phyloP scores from a whole-genome alignment of 2,888 invertebrate genomes.

The Steromphala cineraria region DNA sequence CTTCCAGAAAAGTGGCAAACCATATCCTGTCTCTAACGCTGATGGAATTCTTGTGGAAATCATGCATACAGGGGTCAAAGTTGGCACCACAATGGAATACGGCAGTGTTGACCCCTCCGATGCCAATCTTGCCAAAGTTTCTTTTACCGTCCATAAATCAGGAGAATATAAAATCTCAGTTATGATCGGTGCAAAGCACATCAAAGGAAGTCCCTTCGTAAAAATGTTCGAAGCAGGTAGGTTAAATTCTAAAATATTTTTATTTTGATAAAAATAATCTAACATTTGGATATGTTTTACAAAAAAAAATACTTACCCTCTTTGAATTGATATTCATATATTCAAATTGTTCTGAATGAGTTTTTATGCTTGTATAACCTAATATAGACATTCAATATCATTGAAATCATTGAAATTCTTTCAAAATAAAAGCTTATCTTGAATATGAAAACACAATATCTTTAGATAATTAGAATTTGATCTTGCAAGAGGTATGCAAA shows the following conservation, averaged over 20 bases:
- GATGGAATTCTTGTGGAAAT: conserved; percentile 92
- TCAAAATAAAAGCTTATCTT: no score
- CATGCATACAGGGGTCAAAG: conserved; percentile 87
- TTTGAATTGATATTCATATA: no score
- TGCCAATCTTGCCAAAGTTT: conserved; percentile 90
- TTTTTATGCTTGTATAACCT: no score
- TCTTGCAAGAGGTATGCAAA: no score
- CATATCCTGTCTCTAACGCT: conserved; percentile 91
- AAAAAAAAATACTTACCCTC: not conserved
- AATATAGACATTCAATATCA: no score
- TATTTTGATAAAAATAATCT: not conserved
- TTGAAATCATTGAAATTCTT: no score
- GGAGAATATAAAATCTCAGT: conserved; percentile 92
- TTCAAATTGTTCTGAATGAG: no score
- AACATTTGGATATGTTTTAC: not conserved
- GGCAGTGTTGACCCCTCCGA: conserved; percentile 89
- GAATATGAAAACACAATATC: no score
- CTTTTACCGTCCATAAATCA: conserved; percentile 93
- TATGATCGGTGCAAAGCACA: conserved; percentile 85
- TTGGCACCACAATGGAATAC: conserved; percentile 89
- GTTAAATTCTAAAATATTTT: not conserved
- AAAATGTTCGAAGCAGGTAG: conserved; percentile 86
- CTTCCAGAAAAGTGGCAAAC: conserved; percentile 84
- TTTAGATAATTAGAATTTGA: no score
- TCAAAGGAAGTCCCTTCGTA: conserved; percentile 90